These are phyloP conservation scores for Euspilapteryx auroguttella DNA, from an alignment of 2,888 invertebrate species.

Conservation along the genomic window DNA sequence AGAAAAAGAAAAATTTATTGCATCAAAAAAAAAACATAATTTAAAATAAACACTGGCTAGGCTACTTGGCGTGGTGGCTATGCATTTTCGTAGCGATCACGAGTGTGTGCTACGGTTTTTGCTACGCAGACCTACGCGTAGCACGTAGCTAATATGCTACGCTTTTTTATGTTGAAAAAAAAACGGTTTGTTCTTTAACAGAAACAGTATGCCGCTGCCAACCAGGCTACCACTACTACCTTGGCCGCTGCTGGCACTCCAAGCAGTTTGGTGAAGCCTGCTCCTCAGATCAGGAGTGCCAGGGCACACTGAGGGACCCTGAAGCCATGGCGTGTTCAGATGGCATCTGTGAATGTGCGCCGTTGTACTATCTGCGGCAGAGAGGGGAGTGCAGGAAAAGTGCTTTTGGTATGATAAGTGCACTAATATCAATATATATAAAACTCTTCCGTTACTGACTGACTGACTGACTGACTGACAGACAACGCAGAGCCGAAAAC, in stretches of 20 bases:
- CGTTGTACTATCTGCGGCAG: slow-evolving; percentile 31
- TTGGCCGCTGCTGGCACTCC: slow-evolving; percentile 35
- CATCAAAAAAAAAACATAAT: too few species aligned
- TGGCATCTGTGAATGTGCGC: slow-evolving; percentile 24
- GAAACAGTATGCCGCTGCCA: slow-evolving; percentile 28
- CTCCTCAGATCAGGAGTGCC: slow-evolving; percentile 24
- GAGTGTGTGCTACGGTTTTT: background rate
- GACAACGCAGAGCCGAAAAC: too few species aligned
- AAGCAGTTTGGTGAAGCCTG: slow-evolving; percentile 19
- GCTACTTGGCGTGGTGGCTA: too few species aligned
- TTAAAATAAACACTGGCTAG: too few species aligned
- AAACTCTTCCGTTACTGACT: too few species aligned
- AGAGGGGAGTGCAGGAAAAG: slow-evolving; percentile 34
- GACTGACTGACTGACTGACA: too few species aligned
- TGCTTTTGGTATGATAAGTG: slow-evolving; percentile 18
- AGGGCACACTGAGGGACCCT: slow-evolving; percentile 21
- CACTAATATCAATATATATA: too few species aligned
- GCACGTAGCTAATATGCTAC: background rate
- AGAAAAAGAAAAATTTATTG: too few species aligned
- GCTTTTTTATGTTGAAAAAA: background rate
- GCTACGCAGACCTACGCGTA: background rate
- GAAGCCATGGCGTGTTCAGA: slow-evolving; percentile 22
- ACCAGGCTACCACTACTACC: slow-evolving; percentile 26
- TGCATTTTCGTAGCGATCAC: too few species aligned
- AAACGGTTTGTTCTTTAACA: slow-evolving; percentile 6